phyloP scores from a whole-genome alignment of 2,888 invertebrate species.

The Subacronicta megacephala region DNA sequence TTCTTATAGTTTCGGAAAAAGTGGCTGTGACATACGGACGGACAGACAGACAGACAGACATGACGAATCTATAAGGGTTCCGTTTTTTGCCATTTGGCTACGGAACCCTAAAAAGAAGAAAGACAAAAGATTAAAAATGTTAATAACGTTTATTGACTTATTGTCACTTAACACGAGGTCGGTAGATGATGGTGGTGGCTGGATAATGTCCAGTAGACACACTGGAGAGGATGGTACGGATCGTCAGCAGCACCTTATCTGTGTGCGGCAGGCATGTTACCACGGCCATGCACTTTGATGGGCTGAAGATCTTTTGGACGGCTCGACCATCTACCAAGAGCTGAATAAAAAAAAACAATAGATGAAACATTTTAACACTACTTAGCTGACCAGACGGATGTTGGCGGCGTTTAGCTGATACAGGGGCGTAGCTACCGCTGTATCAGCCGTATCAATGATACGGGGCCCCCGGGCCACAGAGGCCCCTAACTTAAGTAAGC shows the following conservation, averaged over 20 bases:
- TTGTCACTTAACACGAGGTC: constrained; percentile 45
- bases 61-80: too few relatives aligned
- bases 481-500: too few relatives aligned
- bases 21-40: too few relatives aligned
- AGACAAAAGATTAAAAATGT: background rate
- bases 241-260: constrained; percentile 66
- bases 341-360: constrained; percentile 53
- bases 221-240: constrained; percentile 62
- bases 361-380: too few relatives aligned
- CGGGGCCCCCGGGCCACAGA: too few relatives aligned
- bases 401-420: too few relatives aligned
- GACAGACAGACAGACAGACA: too few relatives aligned
- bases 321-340: constrained; percentile 70
- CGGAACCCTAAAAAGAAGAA: background rate
- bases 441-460: too few relatives aligned
- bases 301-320: constrained; percentile 68
- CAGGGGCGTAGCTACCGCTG: too few relatives aligned
- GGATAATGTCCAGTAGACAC: constrained; percentile 46
- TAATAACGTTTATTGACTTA: constrained; percentile 6
- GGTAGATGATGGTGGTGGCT: constrained; percentile 62
- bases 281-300: constrained; percentile 66
- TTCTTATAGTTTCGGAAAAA: too few relatives aligned
- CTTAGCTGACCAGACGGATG: too few relatives aligned
- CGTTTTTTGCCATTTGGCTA: too few relatives aligned
- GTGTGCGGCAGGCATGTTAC: constrained; percentile 68